Conservation (phyloP, 2,797 vertebrate genomes). For the Aratinga solstitialis region DNA sequence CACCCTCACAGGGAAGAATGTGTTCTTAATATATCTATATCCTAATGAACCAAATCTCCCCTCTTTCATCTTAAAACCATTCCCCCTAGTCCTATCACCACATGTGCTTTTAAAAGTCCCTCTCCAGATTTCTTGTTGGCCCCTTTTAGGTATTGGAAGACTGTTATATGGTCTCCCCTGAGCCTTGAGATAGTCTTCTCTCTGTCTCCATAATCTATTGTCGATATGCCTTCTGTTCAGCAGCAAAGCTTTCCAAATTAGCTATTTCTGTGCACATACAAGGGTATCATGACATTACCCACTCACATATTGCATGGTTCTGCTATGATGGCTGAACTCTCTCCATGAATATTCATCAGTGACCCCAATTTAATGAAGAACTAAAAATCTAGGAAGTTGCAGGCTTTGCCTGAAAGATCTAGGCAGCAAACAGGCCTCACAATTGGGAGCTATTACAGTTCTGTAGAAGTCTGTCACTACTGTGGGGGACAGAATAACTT, state of each 20-base stretch:
- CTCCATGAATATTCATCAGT: fast-evolving
- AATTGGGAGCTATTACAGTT: neutral
- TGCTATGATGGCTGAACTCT: neutral
- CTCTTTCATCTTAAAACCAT: neutral
- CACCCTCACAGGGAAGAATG: neutral
- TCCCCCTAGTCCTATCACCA: neutral
- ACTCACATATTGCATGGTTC: neutral
- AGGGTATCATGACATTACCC: neutral
- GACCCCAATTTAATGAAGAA: neutral
- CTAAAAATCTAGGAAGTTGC: neutral
- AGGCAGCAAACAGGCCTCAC: neutral
- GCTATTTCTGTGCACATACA: neutral
- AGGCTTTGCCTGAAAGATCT: neutral
- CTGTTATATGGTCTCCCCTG: neutral
- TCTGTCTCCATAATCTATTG: neutral
- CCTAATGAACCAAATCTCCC: neutral
- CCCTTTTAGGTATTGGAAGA: neutral
- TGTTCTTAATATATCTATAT: neutral
- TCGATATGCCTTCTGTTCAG: neutral
- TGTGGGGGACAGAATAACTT: neutral
- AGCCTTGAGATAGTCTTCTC: neutral
- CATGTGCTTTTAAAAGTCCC: neutral
- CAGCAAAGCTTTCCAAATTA: neutral
- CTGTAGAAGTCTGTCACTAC: neutral
- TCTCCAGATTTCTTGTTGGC: neutral